Evolutionary conservation across 2,113 vertebrate genomes (phyloP), one percentile per base, ranked within the genome.

Genomic region (Pygoscelis adeliae): DNA sequence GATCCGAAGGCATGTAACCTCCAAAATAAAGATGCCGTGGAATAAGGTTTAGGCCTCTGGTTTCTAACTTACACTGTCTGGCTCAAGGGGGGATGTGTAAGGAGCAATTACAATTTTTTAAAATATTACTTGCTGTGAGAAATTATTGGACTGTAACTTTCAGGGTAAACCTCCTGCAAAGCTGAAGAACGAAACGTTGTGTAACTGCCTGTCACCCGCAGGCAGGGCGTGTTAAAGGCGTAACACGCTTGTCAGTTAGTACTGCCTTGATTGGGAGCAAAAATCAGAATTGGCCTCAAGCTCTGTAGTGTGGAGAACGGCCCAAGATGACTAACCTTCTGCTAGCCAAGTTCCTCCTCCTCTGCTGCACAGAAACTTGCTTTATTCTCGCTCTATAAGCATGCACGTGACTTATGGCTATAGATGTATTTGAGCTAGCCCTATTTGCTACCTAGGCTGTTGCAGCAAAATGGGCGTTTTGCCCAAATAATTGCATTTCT

Each of bases 111-210:
- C 6, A 20, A 5, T 15, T 29, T 71, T 27, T 49, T 7, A 25
- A 18, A 13, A 34, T 77, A 53, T 72, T 50, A 79, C 36, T 63
- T 53, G 49, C 49, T 36, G 44, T 11, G n/a, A 59, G 27, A 38
- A 49, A 32, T 40, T 8, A n/a, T 6, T 10, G 40, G 22, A 9
- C 42, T n/a, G 1, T 20, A 38, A n/a, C 36, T 87, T 40, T 13
- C 7, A 32, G 47, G 34, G 32, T 23, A 40, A 79, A 50, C 25
- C 40, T 47, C 53, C 61, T 16, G 47, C 46, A 61, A 29, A 83
- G n/a, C 50, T n/a, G 2, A 13, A 67, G 46, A 44, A 14, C 1
- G 1, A 61, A 38, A 29, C 0, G 1, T 23, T 16, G 44, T 52
- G 30, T 30, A 32, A 32, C 15, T 30, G 29, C 30, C 27, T 44